Evolutionary conservation across 2,797 vertebrate genomes (phyloP).

Genomic region (Acipenser oxyrinchus): DNA sequence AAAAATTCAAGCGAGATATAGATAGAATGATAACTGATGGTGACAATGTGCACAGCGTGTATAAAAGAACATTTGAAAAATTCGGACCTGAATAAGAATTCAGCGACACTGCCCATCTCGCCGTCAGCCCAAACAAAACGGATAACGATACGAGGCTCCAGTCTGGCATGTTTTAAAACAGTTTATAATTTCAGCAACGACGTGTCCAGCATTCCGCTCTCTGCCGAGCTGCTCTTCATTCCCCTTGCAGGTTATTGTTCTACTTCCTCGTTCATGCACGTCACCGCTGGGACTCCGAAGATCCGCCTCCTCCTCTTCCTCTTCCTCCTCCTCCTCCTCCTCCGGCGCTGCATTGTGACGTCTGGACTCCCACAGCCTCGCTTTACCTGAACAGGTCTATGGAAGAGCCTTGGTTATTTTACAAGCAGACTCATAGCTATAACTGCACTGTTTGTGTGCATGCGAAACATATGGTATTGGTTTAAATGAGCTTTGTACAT

Average conservation of each 20-base stretch:
- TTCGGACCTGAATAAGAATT: slow-evolving; percentile 84
- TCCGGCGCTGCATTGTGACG: slow-evolving; percentile 34
- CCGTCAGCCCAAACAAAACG: slow-evolving; percentile 67
- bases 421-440: background rate
- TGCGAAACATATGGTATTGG: too few relatives aligned
- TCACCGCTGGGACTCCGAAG: slow-evolving; percentile 29
- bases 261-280: slow-evolving; percentile 36
- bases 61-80: background rate
- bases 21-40: too few relatives aligned
- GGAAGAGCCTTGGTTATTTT: background rate
- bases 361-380: background rate
- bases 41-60: too few relatives aligned
- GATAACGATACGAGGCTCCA: slow-evolving; percentile 63
- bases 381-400: slow-evolving; percentile 3
- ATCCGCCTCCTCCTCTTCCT: slow-evolving; percentile 12
- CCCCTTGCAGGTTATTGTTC: too few relatives aligned
- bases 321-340: slow-evolving; percentile 15
- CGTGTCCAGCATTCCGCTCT: background rate
- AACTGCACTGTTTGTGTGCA: too few relatives aligned
- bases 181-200: too few relatives aligned
- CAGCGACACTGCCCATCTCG: slow-evolving; percentile 88
- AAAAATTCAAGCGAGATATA: too few relatives aligned
- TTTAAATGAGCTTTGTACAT: too few relatives aligned
- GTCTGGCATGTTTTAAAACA: slow-evolving; percentile 62
- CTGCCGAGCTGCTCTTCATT: background rate